phyloP scores from a whole-genome alignment of 2,888 invertebrate species.

The Nemotelus nigrinus region DNA sequence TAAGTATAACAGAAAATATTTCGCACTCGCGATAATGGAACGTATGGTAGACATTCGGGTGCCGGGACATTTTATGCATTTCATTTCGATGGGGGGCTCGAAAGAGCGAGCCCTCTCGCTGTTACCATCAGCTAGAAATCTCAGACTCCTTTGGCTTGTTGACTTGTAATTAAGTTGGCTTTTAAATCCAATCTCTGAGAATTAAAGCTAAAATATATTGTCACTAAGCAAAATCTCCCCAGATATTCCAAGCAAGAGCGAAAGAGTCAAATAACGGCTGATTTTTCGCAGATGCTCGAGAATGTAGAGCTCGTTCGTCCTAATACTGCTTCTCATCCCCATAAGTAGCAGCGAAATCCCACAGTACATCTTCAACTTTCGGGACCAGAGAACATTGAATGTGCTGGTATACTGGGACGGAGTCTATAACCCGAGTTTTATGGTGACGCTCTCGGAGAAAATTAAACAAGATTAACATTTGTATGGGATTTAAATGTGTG shows the following conservation, averaged over 20 bases:
- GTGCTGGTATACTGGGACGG: neutral
- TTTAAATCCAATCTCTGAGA: slow-evolving; percentile 15
- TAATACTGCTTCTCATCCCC: too few species aligned
- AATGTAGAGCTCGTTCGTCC: too few species aligned
- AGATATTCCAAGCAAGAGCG: too few species aligned
- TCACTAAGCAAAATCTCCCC: too few species aligned
- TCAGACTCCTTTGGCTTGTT: slow-evolving; percentile 6
- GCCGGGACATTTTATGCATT: neutral
- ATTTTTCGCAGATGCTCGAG: too few species aligned
- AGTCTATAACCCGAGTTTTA: slow-evolving; percentile 29
- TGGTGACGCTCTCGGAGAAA: slow-evolving; percentile 27
- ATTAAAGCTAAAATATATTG: slow-evolving; percentile 37
- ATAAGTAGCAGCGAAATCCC: too few species aligned
- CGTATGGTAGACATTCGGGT: slow-evolving; percentile 4
- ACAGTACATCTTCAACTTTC: too few species aligned
- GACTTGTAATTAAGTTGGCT: slow-evolving; percentile 37
- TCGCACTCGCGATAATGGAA: neutral
- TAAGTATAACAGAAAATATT: too few species aligned
- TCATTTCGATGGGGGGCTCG: too few species aligned
- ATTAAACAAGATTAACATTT: slow-evolving; percentile 44
- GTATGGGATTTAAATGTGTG: slow-evolving; percentile 32
- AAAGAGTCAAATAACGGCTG: slow-evolving; percentile 16
- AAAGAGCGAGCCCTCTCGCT: neutral
- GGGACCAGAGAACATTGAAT: neutral
- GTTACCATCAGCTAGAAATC: neutral